These are phyloP conservation scores for Eupithecia exiguata DNA, from an alignment of 2,888 invertebrate genomes.

Conservation along the genomic window DNA sequence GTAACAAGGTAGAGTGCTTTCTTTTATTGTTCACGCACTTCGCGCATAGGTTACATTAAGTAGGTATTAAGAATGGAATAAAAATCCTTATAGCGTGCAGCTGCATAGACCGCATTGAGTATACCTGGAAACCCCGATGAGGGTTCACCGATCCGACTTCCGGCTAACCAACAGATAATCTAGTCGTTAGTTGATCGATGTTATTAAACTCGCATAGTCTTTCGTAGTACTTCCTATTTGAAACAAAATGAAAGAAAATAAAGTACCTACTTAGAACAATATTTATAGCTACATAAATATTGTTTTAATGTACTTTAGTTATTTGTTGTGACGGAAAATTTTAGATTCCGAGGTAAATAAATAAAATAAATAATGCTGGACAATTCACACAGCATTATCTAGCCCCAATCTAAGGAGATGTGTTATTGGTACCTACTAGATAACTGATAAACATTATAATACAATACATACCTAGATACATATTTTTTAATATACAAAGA, in stretches of 20 bases:
- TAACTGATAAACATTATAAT: too few species aligned
- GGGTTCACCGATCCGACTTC: slow-evolving; percentile 32
- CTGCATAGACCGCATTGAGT: slow-evolving; percentile 1
- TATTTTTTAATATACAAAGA: too few species aligned
- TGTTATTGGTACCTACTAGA: too few species aligned
- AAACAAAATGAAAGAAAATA: neutral
- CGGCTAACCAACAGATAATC: slow-evolving; percentile 25
- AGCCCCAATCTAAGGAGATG: too few species aligned
- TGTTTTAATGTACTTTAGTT: neutral
- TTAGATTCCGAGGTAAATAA: neutral
- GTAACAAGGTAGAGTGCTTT: slow-evolving; percentile 64
- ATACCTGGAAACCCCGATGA: slow-evolving; percentile 19
- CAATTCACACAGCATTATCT: too few species aligned
- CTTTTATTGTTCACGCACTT: neutral
- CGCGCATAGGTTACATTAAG: neutral
- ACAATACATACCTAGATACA: too few species aligned
- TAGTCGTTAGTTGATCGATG: slow-evolving; percentile 20
- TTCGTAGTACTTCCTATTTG: neutral
- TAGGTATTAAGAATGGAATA: neutral
- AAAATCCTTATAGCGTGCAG: neutral
- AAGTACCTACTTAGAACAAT: too few species aligned
- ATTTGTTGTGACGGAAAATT: neutral
- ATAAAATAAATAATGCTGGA: too few species aligned
- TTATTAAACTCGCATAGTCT: slow-evolving; percentile 14
- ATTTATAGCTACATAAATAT: too few species aligned